Percentiles rank a stretch among this genome's conserved stretches.
These are phyloP conservation scores for Betta splendens DNA, from an alignment of 2,797 vertebrate species.

Conservation along the genomic window DNA sequence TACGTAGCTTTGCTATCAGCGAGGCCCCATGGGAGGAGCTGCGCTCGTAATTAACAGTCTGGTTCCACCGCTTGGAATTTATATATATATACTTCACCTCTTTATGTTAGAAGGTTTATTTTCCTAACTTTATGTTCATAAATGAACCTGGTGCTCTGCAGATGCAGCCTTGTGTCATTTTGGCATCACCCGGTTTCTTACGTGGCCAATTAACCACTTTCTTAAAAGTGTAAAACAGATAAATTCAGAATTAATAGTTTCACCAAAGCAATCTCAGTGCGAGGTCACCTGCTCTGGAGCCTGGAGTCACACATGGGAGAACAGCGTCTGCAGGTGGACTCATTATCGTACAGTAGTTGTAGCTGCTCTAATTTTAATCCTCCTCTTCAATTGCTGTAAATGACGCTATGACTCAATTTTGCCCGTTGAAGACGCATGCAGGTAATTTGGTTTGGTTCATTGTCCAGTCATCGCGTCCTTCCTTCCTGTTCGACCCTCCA, in stretches of 20 bases:
- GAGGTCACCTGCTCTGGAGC: background rate
- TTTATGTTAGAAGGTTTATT: background rate
- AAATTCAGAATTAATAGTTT: background rate
- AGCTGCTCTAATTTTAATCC: background rate
- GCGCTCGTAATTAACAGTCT: constrained; percentile 23
- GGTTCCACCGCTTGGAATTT: too few relatives aligned
- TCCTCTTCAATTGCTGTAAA: too few relatives aligned
- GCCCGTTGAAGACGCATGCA: background rate
- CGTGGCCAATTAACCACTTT: background rate
- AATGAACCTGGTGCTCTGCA: background rate
- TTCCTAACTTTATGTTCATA: background rate
- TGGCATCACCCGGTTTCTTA: background rate
- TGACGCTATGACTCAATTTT: background rate
- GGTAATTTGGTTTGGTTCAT: background rate
- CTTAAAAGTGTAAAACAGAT: background rate
- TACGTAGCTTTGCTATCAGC: constrained; percentile 19
- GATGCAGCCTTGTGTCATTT: background rate
- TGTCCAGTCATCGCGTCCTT: background rate
- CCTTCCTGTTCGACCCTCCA: constrained; percentile 4
- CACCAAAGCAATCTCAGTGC: background rate
- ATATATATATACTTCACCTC: too few relatives aligned
- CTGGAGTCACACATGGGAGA: background rate
- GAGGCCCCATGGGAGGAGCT: constrained; percentile 24
- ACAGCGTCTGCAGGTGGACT: background rate
- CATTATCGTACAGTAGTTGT: background rate